Evolutionary conservation across 2,113 vertebrate genomes (phyloP), one percentile per base, ranked within the genome.

Genomic region (Pampusana beccarii): DNA sequence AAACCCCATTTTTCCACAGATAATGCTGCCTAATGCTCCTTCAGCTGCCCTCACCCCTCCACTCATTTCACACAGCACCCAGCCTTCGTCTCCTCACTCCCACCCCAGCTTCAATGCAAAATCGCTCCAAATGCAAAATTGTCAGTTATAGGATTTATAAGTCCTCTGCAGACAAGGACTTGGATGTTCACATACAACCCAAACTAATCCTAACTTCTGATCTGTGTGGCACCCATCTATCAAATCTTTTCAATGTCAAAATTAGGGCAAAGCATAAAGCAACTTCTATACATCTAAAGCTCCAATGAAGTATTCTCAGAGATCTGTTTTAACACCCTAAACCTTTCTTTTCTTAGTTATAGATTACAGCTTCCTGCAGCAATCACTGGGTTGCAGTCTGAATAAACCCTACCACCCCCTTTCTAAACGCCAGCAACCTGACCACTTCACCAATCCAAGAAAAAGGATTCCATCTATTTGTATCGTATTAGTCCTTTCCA

Each of bases 401-500:
- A 87, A 84, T 64, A 67, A 86, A 81, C 33, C 44, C 54, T 64
- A 6, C 16, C 26, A 29, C 13, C 16, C 33, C 83, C 16, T 10
- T 34, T 66, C 56, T 46, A 10, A 79, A 71, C 0, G 0, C 33
- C 14, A 57, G 70, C 3, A 12, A 81, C 16, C 24, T 48, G 26
- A 48, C 33, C 29, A 48, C 28, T 8, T 40, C n/a, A 81, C 5
- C 34, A 51, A 17, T 9, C 8, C 31, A 61, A 80, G 33, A 60
- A 20, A 81, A 78, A 65, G 7, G 42, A 61, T 11, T 31, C n/a
- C 31, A 31, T 24, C 29, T 80, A 18, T 40, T 70, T 3, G 0
- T 44, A 28, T 6, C 2, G 0, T 42, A 42, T 14, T 40, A 24
- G 8, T 14, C 3, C 6, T 6, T 26, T 86, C 46, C 34, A 21